Base-by-base conservation (phyloP, 2,797 vertebrate species). In the Buphagus erythrorhynchus region DNA sequence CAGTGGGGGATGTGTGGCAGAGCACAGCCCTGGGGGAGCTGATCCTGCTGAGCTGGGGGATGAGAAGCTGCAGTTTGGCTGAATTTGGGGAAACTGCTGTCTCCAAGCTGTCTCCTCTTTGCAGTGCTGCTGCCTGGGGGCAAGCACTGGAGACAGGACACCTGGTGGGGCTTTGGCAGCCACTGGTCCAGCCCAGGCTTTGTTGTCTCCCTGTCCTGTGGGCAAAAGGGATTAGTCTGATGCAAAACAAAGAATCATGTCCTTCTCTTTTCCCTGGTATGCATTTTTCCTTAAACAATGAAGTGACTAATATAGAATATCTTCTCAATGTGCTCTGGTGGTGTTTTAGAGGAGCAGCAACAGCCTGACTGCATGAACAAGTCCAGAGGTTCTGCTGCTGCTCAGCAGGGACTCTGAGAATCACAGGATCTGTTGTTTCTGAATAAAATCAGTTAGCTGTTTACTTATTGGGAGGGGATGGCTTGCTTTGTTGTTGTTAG, bases 211-310 rank as follows among this genome's bases (percentile, higher is more conserved):
- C 51, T 52, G 29, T 52, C 29, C 18, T 52, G 16, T 40, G 65
- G 66, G 62, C 0, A 0, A 65, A 59, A 57, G 62, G 40, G 35
- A 24, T 72, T 76, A 61, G 21, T 72, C 33, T 65, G 61, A 67
- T 80, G 62, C 46, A 86, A 68, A 84, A 65, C 58, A 66, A 83
- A 72, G 68, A 59, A 45, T 80, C 14, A 0, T 10, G 24, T 51
- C 54, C 57, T 88, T 33, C 78, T 93, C 26, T 72, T 79, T 79
- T 71, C 55, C 66, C 77, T 88, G 62, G 45, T 61, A 40, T 65
- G 69, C 40, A 21, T 94, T 95, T 96, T 93, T 69, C 58, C 71
- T 89, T 84, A 62, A 90, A 76, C 92, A 80, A 61, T 75, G 40
- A 69, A 82, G 61, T 58, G 71, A 62, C 79, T 84, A 88, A 84